Evolutionary conservation across 2,113 vertebrate genomes (phyloP).

Genomic region (Trogon melanurus): DNA sequence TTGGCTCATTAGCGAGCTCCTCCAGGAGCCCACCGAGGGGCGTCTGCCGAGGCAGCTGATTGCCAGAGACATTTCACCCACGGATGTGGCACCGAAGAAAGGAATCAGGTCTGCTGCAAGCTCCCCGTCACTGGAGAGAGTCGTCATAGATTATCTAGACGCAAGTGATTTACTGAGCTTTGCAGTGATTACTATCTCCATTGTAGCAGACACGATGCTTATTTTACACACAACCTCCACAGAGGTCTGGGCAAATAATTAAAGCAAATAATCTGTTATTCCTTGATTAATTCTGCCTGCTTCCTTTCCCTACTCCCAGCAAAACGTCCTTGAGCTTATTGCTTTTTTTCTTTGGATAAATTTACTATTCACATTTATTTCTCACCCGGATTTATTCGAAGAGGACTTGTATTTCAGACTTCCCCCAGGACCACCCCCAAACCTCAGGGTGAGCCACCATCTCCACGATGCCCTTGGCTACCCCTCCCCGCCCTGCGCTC

Average conservation of each 20-base stretch:
- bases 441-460: not conserved
- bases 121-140: not conserved
- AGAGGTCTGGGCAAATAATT: not conserved
- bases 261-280: not conserved
- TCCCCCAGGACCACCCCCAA: not conserved
- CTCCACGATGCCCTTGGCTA: not conserved
- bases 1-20: not conserved
- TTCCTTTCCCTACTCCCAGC: not conserved
- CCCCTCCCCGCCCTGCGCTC: accelerated
- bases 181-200: not conserved
- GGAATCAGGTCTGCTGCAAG: accelerated
- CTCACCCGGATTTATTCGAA: not conserved
- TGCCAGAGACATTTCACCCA: accelerated
- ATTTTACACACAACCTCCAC: not conserved
- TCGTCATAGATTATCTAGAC: not conserved
- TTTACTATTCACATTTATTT: not conserved
- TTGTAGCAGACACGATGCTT: accelerated
- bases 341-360: not conserved
- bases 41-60: accelerated
- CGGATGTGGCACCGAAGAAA: too few relatives aligned
- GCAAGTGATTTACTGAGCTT: not conserved
- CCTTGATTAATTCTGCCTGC: not conserved
- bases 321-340: not conserved
- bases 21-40: not conserved
- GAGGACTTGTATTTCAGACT: too few relatives aligned